A percentile compares a stretch with the other conserved stretches of the same genome.
phyloP scores from a whole-genome alignment of 2,113 vertebrate genomes.

The Neotragus pygmaeus region DNA sequence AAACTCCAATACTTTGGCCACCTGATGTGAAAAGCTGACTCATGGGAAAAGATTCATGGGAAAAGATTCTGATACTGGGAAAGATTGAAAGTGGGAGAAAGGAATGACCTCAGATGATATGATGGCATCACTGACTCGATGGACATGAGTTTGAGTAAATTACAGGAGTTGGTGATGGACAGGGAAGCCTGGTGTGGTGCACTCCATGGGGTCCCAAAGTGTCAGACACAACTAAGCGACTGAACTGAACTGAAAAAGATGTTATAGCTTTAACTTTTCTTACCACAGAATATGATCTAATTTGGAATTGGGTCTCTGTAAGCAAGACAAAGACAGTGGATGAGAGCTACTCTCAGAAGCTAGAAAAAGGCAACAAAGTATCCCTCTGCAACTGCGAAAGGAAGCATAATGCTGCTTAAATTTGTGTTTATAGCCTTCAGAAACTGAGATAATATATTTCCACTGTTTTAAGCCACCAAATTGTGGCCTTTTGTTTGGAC shows the following conservation, averaged over 20 bases:
- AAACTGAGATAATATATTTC: background rate
- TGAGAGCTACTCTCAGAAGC: background rate
- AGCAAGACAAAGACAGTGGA: background rate
- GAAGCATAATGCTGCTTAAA: background rate
- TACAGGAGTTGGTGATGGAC: background rate
- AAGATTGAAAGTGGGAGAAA: background rate
- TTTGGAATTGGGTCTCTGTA: background rate
- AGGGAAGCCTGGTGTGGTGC: background rate
- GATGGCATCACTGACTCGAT: background rate
- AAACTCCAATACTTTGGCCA: background rate
- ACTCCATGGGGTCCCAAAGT: background rate
- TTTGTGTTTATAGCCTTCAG: background rate
- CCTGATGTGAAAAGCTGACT: background rate
- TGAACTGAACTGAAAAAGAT: background rate
- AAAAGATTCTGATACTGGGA: background rate
- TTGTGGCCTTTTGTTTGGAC: background rate
- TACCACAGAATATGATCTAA: background rate
- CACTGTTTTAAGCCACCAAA: background rate
- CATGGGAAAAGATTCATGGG: background rate
- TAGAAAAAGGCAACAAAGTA: background rate
- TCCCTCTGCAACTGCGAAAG: background rate
- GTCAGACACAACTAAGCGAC: fast-evolving
- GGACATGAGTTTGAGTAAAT: background rate
- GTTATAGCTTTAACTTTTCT: background rate
- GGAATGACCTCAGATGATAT: background rate